Percentiles rank a stretch among this genome's conserved stretches.
These are phyloP conservation scores for Rallus limicola DNA, from an alignment of 2,113 vertebrate species.

Conservation along the genomic window DNA sequence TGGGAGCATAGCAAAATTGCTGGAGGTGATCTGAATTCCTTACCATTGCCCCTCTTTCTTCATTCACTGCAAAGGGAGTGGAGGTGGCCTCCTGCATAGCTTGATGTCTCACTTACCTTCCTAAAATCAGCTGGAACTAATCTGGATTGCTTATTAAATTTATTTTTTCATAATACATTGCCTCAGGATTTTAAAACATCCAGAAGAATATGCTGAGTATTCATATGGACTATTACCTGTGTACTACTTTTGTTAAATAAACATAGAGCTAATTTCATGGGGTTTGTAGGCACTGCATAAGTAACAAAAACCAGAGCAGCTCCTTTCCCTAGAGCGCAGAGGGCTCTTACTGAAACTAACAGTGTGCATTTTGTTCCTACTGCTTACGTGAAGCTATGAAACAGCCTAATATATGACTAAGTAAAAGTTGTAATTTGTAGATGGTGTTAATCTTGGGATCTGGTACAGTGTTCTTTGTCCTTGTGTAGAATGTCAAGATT, in stretches of 20 bases:
- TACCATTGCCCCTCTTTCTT: not conserved
- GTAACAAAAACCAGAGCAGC: not conserved
- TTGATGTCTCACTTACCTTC: not conserved
- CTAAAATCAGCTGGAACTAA: not conserved
- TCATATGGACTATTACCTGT: not conserved
- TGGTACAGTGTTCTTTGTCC: not conserved
- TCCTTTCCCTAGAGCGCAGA: not conserved
- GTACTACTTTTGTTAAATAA: not conserved
- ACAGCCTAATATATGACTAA: not conserved
- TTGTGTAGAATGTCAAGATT: not conserved
- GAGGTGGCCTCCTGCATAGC: not conserved
- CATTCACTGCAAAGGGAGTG: not conserved
- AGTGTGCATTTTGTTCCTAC: not conserved
- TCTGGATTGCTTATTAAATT: not conserved
- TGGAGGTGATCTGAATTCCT: not conserved
- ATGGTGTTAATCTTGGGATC: not conserved
- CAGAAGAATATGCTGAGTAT: not conserved
- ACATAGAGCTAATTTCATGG: not conserved
- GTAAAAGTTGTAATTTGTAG: not conserved
- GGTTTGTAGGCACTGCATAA: not conserved
- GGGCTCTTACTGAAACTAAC: not conserved
- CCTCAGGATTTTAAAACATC: not conserved
- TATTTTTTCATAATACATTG: not conserved
- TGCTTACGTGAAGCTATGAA: not conserved
- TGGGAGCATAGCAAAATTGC: not conserved